These are phyloP conservation scores for Orycteropus afer DNA, from an alignment of 2,113 vertebrate genomes.

Conservation along the genomic window DNA sequence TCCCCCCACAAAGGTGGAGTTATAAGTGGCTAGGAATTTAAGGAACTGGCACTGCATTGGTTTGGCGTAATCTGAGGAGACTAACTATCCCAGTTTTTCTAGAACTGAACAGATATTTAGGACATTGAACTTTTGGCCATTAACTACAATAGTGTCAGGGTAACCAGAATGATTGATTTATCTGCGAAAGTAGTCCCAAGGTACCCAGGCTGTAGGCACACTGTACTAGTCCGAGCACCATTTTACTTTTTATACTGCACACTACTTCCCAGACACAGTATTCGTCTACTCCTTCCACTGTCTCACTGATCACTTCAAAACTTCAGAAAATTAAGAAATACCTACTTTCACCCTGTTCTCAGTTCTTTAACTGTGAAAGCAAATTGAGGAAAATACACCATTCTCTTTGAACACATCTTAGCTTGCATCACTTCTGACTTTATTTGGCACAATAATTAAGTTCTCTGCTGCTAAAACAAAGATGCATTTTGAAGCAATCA, in stretches of 20 bases:
- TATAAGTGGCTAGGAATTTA: neutral
- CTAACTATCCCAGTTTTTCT: neutral
- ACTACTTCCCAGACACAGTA: rapidly evolving
- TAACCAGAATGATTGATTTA: neutral
- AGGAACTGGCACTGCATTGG: neutral
- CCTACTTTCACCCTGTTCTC: too few relatives aligned
- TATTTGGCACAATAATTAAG: neutral
- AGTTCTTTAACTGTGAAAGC: neutral
- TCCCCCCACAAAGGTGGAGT: neutral
- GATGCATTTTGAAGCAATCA: too few relatives aligned
- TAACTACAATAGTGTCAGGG: neutral
- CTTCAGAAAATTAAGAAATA: neutral
- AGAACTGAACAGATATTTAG: neutral
- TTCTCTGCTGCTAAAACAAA: too few relatives aligned
- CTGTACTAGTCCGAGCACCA: rapidly evolving
- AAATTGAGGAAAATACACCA: neutral
- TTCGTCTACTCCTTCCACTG: neutral
- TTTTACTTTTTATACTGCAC: neutral
- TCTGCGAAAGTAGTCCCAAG: rapidly evolving
- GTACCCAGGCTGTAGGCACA: neutral
- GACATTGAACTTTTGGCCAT: too few relatives aligned
- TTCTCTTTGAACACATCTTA: neutral
- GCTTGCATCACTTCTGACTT: neutral
- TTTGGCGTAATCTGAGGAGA: neutral
- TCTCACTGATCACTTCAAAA: neutral